Conservation (phyloP, 2,797 vertebrate genomes). For the Epinephelus coioides region DNA sequence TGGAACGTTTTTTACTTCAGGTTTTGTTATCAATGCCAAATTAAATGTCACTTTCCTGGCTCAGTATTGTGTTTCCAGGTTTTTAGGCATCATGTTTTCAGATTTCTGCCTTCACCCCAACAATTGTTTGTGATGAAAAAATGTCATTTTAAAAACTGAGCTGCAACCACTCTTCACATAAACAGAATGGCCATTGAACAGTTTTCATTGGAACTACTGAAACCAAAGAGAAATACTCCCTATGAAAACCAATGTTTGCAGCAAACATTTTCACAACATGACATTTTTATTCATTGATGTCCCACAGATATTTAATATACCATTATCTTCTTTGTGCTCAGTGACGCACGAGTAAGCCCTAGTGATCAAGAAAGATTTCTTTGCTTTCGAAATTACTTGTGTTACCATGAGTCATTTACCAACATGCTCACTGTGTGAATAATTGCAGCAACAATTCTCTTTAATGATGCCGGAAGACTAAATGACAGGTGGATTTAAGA, state of each 20-base stretch:
- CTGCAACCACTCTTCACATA: too few species aligned
- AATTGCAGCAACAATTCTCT: background rate
- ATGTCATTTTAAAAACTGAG: background rate
- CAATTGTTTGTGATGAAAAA: background rate
- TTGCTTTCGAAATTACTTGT: background rate
- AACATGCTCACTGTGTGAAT: conserved; percentile 6
- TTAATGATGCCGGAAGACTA: background rate
- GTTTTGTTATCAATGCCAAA: background rate
- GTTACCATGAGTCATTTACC: background rate
- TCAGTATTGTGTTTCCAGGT: background rate
- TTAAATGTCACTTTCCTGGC: background rate
- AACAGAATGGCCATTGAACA: background rate
- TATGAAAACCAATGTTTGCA: background rate
- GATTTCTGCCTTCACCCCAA: background rate
- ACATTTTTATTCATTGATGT: background rate
- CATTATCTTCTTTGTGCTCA: background rate
- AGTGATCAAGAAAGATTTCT: background rate
- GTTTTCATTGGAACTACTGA: background rate
- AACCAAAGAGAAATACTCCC: background rate
- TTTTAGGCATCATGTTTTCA: background rate
- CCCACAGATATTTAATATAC: background rate
- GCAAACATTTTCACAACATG: background rate
- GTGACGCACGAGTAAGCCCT: background rate
- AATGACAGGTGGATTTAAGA: background rate
- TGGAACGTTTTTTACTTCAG: background rate